phyloP scores from a whole-genome alignment of 2,888 invertebrate genomes.

The Drosophila macrospina region DNA sequence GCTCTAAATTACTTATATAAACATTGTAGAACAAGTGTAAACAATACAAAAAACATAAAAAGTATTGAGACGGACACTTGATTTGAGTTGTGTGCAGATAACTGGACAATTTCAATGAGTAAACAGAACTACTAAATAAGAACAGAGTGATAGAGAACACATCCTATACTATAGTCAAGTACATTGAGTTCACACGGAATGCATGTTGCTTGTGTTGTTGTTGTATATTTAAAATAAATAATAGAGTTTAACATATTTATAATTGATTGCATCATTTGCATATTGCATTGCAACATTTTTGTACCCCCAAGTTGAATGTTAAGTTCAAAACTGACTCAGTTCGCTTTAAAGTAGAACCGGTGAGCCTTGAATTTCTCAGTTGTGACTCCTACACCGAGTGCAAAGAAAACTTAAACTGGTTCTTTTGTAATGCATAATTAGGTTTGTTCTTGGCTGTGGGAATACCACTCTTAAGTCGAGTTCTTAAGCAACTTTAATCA shows the following conservation, averaged over 20 bases:
- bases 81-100: constrained; percentile 54
- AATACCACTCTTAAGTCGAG: constrained; percentile 14
- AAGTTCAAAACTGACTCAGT: constrained; percentile 66
- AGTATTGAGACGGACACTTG: constrained; percentile 22
- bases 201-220: constrained; percentile 7
- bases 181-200: constrained; percentile 18
- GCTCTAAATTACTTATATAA: constrained; percentile 54
- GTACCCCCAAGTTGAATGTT: constrained; percentile 47
- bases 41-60: constrained; percentile 21
- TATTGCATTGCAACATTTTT: constrained; percentile 27
- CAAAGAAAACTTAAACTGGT: constrained; percentile 36
- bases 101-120: constrained; percentile 22
- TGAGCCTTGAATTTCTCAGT: constrained; percentile 55
- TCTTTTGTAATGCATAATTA: constrained; percentile 28
- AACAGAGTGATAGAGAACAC: neutral
- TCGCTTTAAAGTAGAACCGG: constrained; percentile 42
- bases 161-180: constrained; percentile 37
- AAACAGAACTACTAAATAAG: constrained; percentile 24
- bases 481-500: constrained; percentile 22
- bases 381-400: constrained; percentile 53
- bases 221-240: constrained; percentile 5
- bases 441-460: constrained; percentile 31
- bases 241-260: constrained; percentile 18
- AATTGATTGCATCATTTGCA: constrained; percentile 26
- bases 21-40: constrained; percentile 45